phyloP scores from a whole-genome alignment of 2,888 invertebrate genomes.

The Ochropleura plecta region DNA sequence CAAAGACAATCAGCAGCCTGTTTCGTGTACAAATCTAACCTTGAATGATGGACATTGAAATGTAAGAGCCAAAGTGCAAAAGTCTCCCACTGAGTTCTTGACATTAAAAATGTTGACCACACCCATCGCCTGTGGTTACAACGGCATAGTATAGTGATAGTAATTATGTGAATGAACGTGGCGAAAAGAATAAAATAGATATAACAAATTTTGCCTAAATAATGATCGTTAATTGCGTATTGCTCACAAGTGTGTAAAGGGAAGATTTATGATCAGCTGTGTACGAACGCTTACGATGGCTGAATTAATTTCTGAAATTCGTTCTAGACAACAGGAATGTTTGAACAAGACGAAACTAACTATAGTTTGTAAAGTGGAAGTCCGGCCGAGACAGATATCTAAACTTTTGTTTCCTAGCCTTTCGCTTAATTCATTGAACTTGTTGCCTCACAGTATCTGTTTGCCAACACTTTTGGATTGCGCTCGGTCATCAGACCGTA shows the following conservation, averaged over 20 bases:
- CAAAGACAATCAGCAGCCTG: slow-evolving; percentile 14
- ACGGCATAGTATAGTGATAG: not conserved
- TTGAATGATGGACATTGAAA: slow-evolving; percentile 34
- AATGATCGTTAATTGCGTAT: not conserved
- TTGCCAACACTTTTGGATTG: slow-evolving; percentile 78
- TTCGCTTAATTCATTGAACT: slow-evolving; percentile 72
- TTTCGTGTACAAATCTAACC: slow-evolving; percentile 27
- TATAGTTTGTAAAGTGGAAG: slow-evolving; percentile 38
- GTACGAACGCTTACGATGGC: not conserved
- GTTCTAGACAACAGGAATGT: not conserved
- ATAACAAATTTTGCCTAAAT: not conserved
- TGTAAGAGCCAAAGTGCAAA: slow-evolving; percentile 28
- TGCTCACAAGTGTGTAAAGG: not conserved
- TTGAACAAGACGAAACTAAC: slow-evolving; percentile 19
- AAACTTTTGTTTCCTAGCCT: slow-evolving; percentile 63
- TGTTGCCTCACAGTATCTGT: slow-evolving; percentile 73
- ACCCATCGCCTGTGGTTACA: slow-evolving; percentile 19
- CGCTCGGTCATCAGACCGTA: slow-evolving; percentile 78
- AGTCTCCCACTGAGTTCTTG: slow-evolving; percentile 28
- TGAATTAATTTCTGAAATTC: slow-evolving; percentile 1
- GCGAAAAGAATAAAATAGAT: not conserved
- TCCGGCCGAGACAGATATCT: slow-evolving; percentile 47
- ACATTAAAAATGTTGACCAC: slow-evolving; percentile 28
- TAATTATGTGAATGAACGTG: slow-evolving; percentile 23
- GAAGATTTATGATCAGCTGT: not conserved